These are phyloP conservation scores for Pseudopleuronectes americanus DNA, from an alignment of 2,797 vertebrate species.

Conservation along the genomic window DNA sequence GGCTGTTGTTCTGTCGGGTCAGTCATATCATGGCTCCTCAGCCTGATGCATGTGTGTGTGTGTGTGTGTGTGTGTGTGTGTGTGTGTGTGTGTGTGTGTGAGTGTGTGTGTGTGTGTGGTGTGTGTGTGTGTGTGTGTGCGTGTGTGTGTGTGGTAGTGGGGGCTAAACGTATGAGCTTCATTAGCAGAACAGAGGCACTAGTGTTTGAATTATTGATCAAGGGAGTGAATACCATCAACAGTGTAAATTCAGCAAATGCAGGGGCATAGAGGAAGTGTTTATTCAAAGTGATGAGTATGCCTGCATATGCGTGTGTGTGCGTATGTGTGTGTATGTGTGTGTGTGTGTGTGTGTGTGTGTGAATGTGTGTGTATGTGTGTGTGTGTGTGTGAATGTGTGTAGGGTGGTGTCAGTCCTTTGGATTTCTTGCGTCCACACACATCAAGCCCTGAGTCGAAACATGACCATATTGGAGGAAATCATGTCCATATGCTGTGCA, in stretches of 20 bases:
- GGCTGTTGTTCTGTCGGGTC: conserved; percentile 33
- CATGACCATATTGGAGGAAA: conserved; percentile 59
- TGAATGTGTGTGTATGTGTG: conserved; percentile 6
- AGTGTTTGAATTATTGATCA: conserved; percentile 77
- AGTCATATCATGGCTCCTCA: conserved; percentile 1
- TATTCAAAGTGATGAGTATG: conserved; percentile 47
- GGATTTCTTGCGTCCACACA: conserved; percentile 26
- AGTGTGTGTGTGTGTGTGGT: conserved; percentile 13
- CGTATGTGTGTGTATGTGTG: conserved; percentile 7
- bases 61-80: conserved; percentile 1
- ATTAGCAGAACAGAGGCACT: conserved; percentile 49
- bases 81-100: conserved; percentile 5
- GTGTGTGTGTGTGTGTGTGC: conserved; percentile 16
- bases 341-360: conserved; percentile 18
- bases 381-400: conserved; percentile 1
- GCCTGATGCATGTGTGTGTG: neutral
- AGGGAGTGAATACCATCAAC: conserved; percentile 64
- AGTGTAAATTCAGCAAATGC: conserved; percentile 59
- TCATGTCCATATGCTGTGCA: conserved; percentile 39
- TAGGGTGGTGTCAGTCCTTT: neutral
- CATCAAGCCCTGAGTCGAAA: conserved; percentile 44
- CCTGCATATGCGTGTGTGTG: conserved; percentile 5
- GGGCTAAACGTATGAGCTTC: conserved; percentile 37
- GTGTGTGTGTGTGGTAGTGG: conserved; percentile 5
- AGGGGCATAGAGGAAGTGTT: conserved; percentile 39